Evolutionary conservation across 1,140 invertebrate species (phyloP).

Genomic region (Ceratina japonica): DNA sequence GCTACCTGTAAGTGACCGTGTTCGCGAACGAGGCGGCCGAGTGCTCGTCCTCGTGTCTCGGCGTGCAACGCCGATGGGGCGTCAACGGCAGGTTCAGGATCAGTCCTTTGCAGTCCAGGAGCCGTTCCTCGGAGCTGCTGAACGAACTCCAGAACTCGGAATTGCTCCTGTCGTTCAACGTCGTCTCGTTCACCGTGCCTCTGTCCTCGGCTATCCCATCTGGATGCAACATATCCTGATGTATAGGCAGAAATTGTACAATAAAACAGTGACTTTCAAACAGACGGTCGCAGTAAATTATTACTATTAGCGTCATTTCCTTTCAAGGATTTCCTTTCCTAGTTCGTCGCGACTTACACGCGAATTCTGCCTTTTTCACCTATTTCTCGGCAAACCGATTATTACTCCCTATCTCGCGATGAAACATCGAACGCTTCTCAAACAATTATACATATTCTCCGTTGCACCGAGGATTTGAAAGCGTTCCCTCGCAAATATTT

Average conservation of each 20-base stretch:
- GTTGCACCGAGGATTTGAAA: background rate
- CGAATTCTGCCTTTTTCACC: too few relatives aligned
- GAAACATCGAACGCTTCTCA: background rate
- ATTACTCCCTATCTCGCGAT: background rate
- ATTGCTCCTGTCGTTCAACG: conserved; percentile 83
- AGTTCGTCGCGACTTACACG: too few relatives aligned
- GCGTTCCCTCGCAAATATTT: conserved; percentile 14
- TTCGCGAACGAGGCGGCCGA: conserved; percentile 81
- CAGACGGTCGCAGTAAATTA: too few relatives aligned
- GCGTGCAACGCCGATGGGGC: conserved; percentile 81
- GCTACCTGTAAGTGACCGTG: conserved; percentile 83
- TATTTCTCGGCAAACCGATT: too few relatives aligned
- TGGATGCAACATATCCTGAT: conserved; percentile 72
- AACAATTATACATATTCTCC: conserved; percentile 4
- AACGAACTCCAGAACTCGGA: conserved; percentile 90
- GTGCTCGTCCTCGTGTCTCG: conserved; percentile 74
- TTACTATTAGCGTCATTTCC: too few relatives aligned
- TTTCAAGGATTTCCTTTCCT: too few relatives aligned
- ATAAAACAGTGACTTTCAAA: background rate
- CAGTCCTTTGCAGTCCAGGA: conserved; percentile 86
- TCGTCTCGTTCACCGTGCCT: conserved; percentile 82
- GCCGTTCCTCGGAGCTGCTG: conserved; percentile 87
- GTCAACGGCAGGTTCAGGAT: conserved; percentile 86
- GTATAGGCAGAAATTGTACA: background rate
- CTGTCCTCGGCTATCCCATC: conserved; percentile 84